A percentile compares a stretch with the other conserved stretches of the same genome.
These are phyloP conservation scores for Toxotes jaculatrix DNA, from an alignment of 2,113 vertebrate genomes.

Conservation along the genomic window DNA sequence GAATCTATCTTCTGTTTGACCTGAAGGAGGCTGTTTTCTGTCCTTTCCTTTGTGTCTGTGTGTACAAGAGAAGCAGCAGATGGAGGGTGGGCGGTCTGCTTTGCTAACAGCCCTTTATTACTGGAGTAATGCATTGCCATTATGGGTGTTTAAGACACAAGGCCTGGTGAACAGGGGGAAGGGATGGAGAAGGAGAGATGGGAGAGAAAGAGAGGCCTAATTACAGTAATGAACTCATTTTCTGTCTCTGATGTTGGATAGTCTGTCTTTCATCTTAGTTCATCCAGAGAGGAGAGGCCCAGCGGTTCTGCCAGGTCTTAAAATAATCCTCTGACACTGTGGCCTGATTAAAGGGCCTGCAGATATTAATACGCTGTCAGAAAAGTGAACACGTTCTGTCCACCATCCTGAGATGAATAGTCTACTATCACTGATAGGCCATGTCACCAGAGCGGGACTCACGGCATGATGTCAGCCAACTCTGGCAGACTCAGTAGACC, in stretches of 20 bases:
- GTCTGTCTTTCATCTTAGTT: constrained; percentile 71
- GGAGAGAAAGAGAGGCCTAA: constrained; percentile 72
- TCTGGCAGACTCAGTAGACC: not conserved
- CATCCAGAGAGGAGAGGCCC: constrained; percentile 65
- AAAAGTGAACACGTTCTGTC: constrained; percentile 53
- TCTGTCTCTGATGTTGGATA: constrained; percentile 66
- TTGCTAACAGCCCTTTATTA: constrained; percentile 73
- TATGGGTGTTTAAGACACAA: constrained; percentile 78
- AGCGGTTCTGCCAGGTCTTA: constrained; percentile 73
- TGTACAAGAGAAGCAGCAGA: constrained; percentile 67
- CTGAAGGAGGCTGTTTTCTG: constrained; percentile 68
- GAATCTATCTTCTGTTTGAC: constrained; percentile 64
- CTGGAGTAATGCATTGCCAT: constrained; percentile 74
- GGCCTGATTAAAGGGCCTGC: constrained; percentile 77
- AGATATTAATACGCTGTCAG: constrained; percentile 73
- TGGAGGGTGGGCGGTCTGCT: constrained; percentile 69
- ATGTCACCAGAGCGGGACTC: constrained; percentile 35
- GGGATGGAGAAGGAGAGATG: constrained; percentile 42
- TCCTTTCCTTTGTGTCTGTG: constrained; percentile 57
- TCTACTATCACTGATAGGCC: constrained; percentile 26
- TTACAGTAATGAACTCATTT: constrained; percentile 82
- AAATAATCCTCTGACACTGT: constrained; percentile 82
- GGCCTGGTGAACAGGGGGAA: constrained; percentile 56
- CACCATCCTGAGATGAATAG: constrained; percentile 58
- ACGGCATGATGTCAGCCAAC: constrained; percentile 24